Evolutionary conservation across 2,888 invertebrate species (phyloP).

Genomic region (Busseola fusca): DNA sequence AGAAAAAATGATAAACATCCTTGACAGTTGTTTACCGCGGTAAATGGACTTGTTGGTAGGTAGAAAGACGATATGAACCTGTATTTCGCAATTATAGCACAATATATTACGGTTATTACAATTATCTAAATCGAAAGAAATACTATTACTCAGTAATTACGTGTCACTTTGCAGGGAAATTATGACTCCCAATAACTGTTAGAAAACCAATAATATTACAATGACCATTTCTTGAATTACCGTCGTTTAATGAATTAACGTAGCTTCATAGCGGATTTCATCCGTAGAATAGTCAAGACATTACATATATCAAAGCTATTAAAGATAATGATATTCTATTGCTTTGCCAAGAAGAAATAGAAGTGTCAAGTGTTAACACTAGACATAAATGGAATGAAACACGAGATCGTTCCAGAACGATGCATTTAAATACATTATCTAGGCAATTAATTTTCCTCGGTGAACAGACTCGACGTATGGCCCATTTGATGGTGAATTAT

Average conservation of each 20-base stretch:
- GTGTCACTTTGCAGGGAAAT: conserved; percentile 33
- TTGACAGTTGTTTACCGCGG: conserved; percentile 62
- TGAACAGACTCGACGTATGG: conserved; percentile 37
- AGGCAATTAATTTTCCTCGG: conserved; percentile 49
- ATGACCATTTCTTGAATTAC: conserved; percentile 33
- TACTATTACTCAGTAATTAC: conserved; percentile 36
- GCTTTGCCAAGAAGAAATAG: conserved; percentile 35
- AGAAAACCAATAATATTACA: conserved; percentile 35
- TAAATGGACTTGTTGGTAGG: conserved; percentile 37
- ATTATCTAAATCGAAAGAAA: conserved; percentile 58
- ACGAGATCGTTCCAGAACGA: conserved; percentile 44
- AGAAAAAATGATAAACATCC: conserved; percentile 60
- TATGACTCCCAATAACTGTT: conserved; percentile 38
- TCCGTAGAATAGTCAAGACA: conserved; percentile 28
- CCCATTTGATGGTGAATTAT: conserved; percentile 46
- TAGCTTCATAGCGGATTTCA: conserved; percentile 19
- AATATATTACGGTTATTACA: conserved; percentile 47
- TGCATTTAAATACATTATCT: conserved; percentile 54
- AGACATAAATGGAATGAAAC: conserved; percentile 52
- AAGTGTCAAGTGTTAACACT: conserved; percentile 52
- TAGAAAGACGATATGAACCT: conserved; percentile 35
- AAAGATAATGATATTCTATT: conserved; percentile 31
- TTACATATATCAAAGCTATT: conserved; percentile 27
- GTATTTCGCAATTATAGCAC: conserved; percentile 40
- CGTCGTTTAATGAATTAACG: conserved; percentile 33